Evolutionary conservation across 2,797 vertebrate species (phyloP), one percentile per base, ranked within the genome.

Genomic region (Balearica regulorum): DNA sequence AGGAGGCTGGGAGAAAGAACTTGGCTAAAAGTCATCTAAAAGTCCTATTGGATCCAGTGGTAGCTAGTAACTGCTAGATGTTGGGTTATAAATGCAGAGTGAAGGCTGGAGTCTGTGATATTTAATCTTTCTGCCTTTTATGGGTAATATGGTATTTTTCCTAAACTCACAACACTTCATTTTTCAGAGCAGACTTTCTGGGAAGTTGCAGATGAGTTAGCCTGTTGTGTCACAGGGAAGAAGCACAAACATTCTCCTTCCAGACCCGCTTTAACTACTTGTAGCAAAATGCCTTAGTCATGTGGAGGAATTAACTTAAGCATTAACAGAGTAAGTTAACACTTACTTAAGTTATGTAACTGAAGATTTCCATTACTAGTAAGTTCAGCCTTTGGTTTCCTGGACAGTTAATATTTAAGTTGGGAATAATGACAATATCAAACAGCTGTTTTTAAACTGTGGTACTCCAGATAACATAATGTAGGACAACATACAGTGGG

Each of bases 321-420:
- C 24, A 25, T 51, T 51, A 51, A 51, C 51, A 53, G 51, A 53
- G 26, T 53, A 53, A 53, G 51, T 26, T 53, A 28, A 29, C 51
- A 53, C 26, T 16, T 53, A 53, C 26, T 28, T 53, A 26, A 29
- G 51, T 29, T 53, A 22, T 5, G 33, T 89, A 91, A 87, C 25
- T 71, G 31, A 65, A 86, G 25, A 68, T 61, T 83, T 82, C 57
- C 39, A 24, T 79, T 91, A 57, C 41, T n/a, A 39, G 25, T 54
- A 57, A 84, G 48, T 88, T 90, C 88, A 78, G n/a, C 69, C 69
- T 78, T 87, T 87, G 69, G 31, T 91, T 91, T 97, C 72, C 72
- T 86, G 65, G 58, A 49, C 43, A 62, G 77, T 69, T 91, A 79
- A 35, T 89, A 35, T 39, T 91, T 86, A 75, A 75, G 20, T 85